A percentile compares a stretch with the other conserved stretches of the same genome.
Evolutionary conservation across 2,888 invertebrate species (phyloP).

Genomic region (Sesia bembeciformis): DNA sequence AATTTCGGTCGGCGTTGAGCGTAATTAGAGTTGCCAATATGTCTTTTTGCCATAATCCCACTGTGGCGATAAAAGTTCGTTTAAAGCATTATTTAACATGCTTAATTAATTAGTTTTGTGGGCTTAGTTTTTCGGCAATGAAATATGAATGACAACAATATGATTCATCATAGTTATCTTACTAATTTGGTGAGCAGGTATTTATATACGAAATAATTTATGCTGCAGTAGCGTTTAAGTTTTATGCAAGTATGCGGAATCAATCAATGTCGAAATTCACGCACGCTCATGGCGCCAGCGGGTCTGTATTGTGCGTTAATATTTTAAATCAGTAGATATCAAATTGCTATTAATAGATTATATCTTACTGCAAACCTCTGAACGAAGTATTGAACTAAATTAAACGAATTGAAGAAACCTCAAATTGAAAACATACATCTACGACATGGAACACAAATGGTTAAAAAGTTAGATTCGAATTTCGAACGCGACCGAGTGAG

Average conservation of each 20-base stretch:
- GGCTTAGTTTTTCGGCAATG: constrained; percentile 2
- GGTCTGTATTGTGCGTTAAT: constrained; percentile 3
- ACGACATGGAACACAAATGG: constrained; percentile 5
- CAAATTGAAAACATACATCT: too few relatives aligned
- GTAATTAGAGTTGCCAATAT: constrained; percentile 65
- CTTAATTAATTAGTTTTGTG: constrained; percentile 34
- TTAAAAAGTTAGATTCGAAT: constrained; percentile 33
- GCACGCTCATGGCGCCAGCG: constrained; percentile 2
- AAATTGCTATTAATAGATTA: background rate
- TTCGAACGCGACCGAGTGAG: constrained; percentile 48
- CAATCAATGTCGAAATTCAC: constrained; percentile 5
- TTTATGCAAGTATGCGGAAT: constrained; percentile 5
- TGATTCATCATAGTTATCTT: background rate
- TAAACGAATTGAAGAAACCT: too few relatives aligned
- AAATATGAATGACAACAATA: background rate
- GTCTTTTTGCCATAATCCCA: constrained; percentile 54
- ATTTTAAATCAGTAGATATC: background rate
- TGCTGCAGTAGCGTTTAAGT: background rate
- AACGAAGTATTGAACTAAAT: too few relatives aligned
- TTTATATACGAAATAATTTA: background rate
- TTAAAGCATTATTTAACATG: constrained; percentile 36
- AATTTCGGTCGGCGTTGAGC: constrained; percentile 67
- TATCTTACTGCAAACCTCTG: background rate
- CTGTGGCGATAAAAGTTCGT: constrained; percentile 42
- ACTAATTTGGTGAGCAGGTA: background rate